phyloP scores from a whole-genome alignment of 2,113 vertebrate species.

The Felis catus region F.catus_Fca126_mat1.0 CM031418.1:95546501-95547000 shows the following conservation, averaged over 20 bases:
- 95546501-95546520: neutral
- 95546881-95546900: neutral
- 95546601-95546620: neutral
- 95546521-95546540: neutral
- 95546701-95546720: neutral
- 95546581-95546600: neutral
- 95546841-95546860: neutral
- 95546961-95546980: neutral
- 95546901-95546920: neutral
- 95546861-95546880: neutral
- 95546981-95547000: neutral
- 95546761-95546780: neutral
- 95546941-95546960: neutral
- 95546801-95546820: neutral
- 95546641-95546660: neutral
- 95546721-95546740: neutral
- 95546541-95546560: neutral
- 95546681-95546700: neutral
- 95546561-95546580: neutral
- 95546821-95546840: neutral
- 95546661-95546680: neutral
- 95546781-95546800: neutral
- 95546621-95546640: neutral
- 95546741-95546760: neutral
- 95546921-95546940: neutral